Evolutionary conservation across 2,113 vertebrate genomes (phyloP).

Genomic region (Sylvilagus bachmani): DNA sequence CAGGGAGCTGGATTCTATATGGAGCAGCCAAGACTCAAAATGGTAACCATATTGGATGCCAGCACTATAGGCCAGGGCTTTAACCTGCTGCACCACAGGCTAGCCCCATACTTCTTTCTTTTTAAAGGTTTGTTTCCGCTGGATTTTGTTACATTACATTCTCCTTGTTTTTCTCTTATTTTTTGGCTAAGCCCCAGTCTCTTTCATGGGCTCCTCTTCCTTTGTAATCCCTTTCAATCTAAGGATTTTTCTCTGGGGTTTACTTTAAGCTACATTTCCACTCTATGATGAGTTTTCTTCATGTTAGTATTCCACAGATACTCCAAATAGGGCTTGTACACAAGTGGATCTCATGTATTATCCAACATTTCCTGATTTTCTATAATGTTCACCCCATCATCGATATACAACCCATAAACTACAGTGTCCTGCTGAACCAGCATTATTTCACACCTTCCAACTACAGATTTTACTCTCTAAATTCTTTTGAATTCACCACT

Average conservation of each 20-base stretch:
- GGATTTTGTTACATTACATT: not conserved
- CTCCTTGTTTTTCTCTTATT: not conserved
- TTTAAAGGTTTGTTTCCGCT: constrained; percentile 6
- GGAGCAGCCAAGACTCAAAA: no score
- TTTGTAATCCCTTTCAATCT: not conserved
- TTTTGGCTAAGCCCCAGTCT: not conserved
- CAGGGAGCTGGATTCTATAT: no score
- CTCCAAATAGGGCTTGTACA: not conserved
- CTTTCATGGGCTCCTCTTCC: not conserved
- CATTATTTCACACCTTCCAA: not conserved
- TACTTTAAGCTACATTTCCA: not conserved
- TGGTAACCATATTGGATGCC: no score
- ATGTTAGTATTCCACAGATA: not conserved
- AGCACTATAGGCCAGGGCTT: no score
- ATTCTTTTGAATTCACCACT: not conserved
- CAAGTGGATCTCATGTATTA: not conserved
- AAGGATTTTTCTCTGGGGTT: not conserved
- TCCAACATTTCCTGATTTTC: not conserved
- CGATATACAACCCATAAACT: not conserved
- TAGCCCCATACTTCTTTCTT: not conserved
- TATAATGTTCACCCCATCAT: not conserved
- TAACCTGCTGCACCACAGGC: no score
- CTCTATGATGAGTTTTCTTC: not conserved
- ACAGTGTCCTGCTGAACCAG: not conserved
- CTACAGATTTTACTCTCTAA: not conserved